These are phyloP conservation scores for Lampropteryx suffumata DNA, from an alignment of 2,888 invertebrate species.

Conservation along the genomic window DNA sequence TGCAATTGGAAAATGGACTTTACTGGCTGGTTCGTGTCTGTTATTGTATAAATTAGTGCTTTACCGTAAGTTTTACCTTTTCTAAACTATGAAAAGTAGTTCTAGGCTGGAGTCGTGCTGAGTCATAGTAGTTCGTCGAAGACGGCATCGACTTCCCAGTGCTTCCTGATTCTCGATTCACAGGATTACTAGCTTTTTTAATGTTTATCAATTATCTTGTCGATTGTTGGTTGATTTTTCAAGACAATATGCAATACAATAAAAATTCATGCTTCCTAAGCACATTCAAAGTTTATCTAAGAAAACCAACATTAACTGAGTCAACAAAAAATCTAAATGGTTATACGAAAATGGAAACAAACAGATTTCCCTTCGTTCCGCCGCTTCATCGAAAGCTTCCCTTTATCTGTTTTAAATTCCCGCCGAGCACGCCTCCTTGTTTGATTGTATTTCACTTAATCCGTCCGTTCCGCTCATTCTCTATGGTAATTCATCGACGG, in stretches of 20 bases:
- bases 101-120: no score
- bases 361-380: constrained; percentile 47
- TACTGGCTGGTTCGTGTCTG: no score
- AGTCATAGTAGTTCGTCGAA: no score
- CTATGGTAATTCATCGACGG: constrained; percentile 75
- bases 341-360: constrained; percentile 46
- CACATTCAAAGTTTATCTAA: constrained; percentile 25
- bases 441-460: constrained; percentile 78
- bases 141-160: no score
- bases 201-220: no score
- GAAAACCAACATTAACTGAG: constrained; percentile 35
- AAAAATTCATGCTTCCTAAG: neutral
- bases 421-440: constrained; percentile 65
- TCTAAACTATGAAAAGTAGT: no score
- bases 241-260: neutral
- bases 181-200: no score
- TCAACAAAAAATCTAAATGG: constrained; percentile 41
- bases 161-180: no score
- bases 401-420: constrained; percentile 58
- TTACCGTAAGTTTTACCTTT: no score
- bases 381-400: constrained; percentile 45
- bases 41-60: no score
- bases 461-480: constrained; percentile 76
- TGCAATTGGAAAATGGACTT: no score
- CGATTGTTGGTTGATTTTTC: no score